Evolutionary conservation across 2,888 invertebrate species (phyloP), one percentile per base, ranked within the genome.

Genomic region (Ptychoptera contaminata): DNA sequence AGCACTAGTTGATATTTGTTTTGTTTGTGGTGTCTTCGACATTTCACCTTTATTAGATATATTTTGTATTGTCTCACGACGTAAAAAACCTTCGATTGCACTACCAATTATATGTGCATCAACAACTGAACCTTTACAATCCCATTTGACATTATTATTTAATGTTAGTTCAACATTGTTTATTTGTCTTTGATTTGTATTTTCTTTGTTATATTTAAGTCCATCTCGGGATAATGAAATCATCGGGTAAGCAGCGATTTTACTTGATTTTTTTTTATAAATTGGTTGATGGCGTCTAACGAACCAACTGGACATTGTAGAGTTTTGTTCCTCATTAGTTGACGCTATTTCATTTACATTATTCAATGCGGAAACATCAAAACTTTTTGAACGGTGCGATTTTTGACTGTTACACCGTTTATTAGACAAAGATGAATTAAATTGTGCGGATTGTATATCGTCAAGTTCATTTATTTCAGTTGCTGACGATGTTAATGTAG

Each of bases 71-170:
- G 56, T 61, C 36, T 42, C 41, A 16, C 23, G 76, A 57, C 73
- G 74, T 35, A 87, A 67, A 57, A 85, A 86, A 29, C 82, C 86
- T 65, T 87, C 86, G 51, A 87, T 86, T 30, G 86, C 87, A 57
- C 77, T 84, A 23, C 87, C 87, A 31, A 87, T 68, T 0, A 82
- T 77, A 55, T 82, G 79, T 2, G 86, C 81, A 58, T 87, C 86
- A 5, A 82, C 80, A 35, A 84, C 74, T 1, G 86, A 81, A 7
- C 82, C 82, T 37, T 81, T 78, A 42, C 75, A 77, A 54, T 83
- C 50, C 7, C 34, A 35, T 16, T 34, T 42, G 7, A 42, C 8
- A 34, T 42, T 42, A 6, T 34, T 16, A 2, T 34, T n/a, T 9
- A 34, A 34, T 34, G 32, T 34, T 11, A 57, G 55, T 32, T 61